Base-by-base conservation (phyloP, 53 echinoderm and acorn worm species). In the Astropecten irregularis region DNA sequence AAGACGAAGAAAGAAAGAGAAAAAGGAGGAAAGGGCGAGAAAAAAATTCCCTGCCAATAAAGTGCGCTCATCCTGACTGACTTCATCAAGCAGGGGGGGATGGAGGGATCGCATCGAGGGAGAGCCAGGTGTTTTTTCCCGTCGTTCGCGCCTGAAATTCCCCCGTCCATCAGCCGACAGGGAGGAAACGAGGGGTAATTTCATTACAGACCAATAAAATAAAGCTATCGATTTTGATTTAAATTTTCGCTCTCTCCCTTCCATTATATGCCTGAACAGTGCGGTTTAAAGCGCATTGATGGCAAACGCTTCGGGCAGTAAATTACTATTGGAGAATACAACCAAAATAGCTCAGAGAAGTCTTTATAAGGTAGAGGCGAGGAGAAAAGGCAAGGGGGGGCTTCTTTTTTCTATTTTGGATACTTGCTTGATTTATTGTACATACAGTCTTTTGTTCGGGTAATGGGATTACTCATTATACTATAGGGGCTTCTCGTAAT, bases 181-280 rank as follows among this genome's bases (percentile, higher is more conserved):
- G 79, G 48, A 40, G 79, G 79, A 79, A 79, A 79, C 79, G 79
- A 79, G 79, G 56, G 79, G 79, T 79, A 79, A 79, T 79, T 79
- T 79, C 79, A 79, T 79, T 79, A 79, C 79, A 79, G 79, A 79
- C 79, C 79, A 79, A 79, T 79, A 79, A 79, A 79, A 79, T 79
- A 47, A 79, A 79, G 79, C 61, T 56, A 79, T 79, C 79, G 79
- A 79, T 79, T 79, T 71, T 79, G 22, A 56, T 62, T 62, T 37
- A 79, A 79, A 37, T 62, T 79, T 62, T 39, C 61, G 9, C 25
- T 26, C 49, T 48, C 49, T 62, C 79, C 33, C 79, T n/a, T 79
- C 79, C 61, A 79, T 79, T 79, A 79, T 79, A 79, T 79, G 79
- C 61, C 79, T 79, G 44, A 79, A 79, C 79, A 61, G 79, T 62